Evolutionary conservation across 2,888 invertebrate genomes (phyloP), one percentile per base, ranked within the genome.

Genomic region (Caenorhabditis zanzibari): DNA sequence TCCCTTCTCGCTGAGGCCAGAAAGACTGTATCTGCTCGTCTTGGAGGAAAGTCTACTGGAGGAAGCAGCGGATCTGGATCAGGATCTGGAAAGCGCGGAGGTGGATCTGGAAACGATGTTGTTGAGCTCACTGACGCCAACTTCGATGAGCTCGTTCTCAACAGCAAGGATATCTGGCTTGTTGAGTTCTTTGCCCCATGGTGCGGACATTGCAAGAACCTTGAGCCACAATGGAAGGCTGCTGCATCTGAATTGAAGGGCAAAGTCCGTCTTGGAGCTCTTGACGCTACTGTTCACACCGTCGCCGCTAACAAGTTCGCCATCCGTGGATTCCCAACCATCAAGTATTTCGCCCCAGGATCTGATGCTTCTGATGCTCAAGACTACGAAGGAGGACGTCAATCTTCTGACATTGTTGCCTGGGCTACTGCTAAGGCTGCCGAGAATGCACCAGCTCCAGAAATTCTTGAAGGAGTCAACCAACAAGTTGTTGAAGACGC

Each of bases 191-290:
- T 95, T 93, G 98, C 98, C 7, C 94, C 94, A 6, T 94, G 94
- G 94, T 97, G 97, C 93, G 97, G 97, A 6, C 97, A 97, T 93
- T 97, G 97, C 94, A 98, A 98, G 94, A 97, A 95, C 92, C 94
- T 99, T 72, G 98, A 96, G 73, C 98, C 98, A 0, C 96, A 97
- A 87, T 99, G 98, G 98, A 96, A 96, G 14, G 95, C 95, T 92
- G 99, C 99, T 1, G 98, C 99, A 22, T 94, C 95, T 5, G 96
- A 97, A 93, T 95, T 99, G 24, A 97, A 97, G 94, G 98, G 98
- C 91, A 98, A 98, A 94, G 93, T 94, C 66, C 77, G 88, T 82
- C 93, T 99, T 22, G 99, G 98, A 81, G 97, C 98, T 3, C 93
- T 99, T 0, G 99, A 99, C 94, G 97, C 98, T 0, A 99, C 98